Percentiles rank a stretch among this genome's conserved stretches.
These are phyloP conservation scores for Plebejus anna DNA, from an alignment of 2,888 invertebrate genomes.

Conservation along the genomic window DNA sequence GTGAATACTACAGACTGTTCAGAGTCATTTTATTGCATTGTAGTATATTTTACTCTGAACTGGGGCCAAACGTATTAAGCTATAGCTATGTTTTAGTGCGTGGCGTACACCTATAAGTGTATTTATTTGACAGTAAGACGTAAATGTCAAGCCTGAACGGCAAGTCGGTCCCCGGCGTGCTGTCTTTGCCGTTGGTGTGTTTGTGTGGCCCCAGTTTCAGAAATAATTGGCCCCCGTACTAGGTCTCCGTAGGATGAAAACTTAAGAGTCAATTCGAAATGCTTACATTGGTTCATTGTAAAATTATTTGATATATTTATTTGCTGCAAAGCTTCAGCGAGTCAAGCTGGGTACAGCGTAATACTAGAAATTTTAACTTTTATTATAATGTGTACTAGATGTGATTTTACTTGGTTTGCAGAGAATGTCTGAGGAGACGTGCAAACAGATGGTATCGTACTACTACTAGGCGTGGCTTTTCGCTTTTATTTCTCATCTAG, in stretches of 20 bases:
- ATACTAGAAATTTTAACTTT: conserved; percentile 37
- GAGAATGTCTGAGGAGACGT: conserved; percentile 91
- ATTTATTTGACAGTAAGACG: too few species aligned
- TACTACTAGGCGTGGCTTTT: conserved; percentile 76
- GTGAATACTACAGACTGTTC: neutral
- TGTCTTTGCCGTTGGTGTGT: neutral
- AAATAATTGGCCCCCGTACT: neutral
- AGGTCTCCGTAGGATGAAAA: neutral
- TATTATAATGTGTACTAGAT: conserved; percentile 55
- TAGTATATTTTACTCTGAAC: neutral
- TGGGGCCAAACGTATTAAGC: neutral
- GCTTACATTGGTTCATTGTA: conserved; percentile 23
- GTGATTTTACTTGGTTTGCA: conserved; percentile 83
- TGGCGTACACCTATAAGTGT: too few species aligned
- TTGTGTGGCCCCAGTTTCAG: neutral
- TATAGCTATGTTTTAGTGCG: too few species aligned
- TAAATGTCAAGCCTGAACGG: neutral
- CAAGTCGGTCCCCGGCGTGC: neutral
- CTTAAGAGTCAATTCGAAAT: conserved; percentile 1
- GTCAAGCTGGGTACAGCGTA: conserved; percentile 25
- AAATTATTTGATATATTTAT: conserved; percentile 21
- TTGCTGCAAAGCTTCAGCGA: conserved; percentile 25
- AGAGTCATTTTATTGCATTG: neutral
- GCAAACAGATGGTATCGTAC: conserved; percentile 88
- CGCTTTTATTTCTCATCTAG: conserved; percentile 73